These are phyloP conservation scores for Notolabrus celidotus DNA, from an alignment of 2,797 vertebrate genomes.

Conservation along the genomic window DNA sequence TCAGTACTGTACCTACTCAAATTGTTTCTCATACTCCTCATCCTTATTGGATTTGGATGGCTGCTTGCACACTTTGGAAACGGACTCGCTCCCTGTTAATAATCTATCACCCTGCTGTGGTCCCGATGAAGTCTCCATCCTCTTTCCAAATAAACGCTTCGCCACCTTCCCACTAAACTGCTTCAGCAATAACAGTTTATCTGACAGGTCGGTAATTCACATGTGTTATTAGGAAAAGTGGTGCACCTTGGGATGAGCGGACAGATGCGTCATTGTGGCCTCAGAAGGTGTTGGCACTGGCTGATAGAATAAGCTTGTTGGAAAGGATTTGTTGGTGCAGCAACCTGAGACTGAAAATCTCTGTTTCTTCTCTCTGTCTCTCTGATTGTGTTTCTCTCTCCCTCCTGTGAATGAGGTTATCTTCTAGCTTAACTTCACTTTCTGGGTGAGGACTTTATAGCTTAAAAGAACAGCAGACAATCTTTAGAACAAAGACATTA, in stretches of 20 bases:
- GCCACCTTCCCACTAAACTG: slow-evolving; percentile 61
- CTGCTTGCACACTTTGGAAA: slow-evolving; percentile 59
- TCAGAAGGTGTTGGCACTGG: slow-evolving; percentile 42
- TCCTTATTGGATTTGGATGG: slow-evolving; percentile 60
- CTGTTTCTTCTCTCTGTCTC: slow-evolving; percentile 22
- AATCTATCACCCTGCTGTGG: slow-evolving; percentile 65
- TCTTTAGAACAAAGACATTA: neutral
- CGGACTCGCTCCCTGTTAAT: slow-evolving; percentile 49
- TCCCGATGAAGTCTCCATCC: slow-evolving; percentile 47
- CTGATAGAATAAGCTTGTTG: slow-evolving; percentile 23
- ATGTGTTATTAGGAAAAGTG: slow-evolving; percentile 56
- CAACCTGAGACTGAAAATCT: slow-evolving; percentile 40
- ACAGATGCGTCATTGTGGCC: slow-evolving; percentile 44
- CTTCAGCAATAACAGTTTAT: slow-evolving; percentile 65
- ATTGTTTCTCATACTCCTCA: slow-evolving; percentile 37
- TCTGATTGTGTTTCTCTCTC: slow-evolving; percentile 25
- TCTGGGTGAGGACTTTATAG: neutral
- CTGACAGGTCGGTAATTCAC: slow-evolving; percentile 60
- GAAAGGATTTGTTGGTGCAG: slow-evolving; percentile 54
- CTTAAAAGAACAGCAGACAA: neutral
- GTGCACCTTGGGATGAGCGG: slow-evolving; percentile 41
- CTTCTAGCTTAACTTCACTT: neutral
- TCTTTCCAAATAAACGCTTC: slow-evolving; percentile 68
- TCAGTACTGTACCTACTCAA: slow-evolving; percentile 26
- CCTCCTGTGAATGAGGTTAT: neutral